A percentile compares a stretch with the other conserved stretches of the same genome.
Conservation (phyloP, 2,888 invertebrate genomes). For the Tortricodes alternella region DNA sequence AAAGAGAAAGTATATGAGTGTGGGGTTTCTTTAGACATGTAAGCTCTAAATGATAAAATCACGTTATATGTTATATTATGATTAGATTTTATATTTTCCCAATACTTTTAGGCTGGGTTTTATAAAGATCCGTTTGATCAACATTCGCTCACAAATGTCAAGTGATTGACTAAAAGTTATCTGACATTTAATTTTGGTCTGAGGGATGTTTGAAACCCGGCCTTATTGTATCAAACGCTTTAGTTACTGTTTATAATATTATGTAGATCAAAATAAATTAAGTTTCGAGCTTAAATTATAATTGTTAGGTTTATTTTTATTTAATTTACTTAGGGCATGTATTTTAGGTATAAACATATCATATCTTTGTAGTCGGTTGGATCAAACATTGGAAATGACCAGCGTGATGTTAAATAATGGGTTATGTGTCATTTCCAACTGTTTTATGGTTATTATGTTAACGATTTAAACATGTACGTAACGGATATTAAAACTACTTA, state of each 20-base stretch:
- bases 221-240: slow-evolving; percentile 26
- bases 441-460: no score
- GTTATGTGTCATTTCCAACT: no score
- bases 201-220: no score
- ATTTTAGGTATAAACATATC: slow-evolving; percentile 24
- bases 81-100: slow-evolving; percentile 11
- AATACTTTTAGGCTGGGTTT: no score
- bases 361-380: not conserved
- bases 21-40: not conserved
- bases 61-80: not conserved
- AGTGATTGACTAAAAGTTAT: no score
- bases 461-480: no score
- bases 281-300: slow-evolving; percentile 31
- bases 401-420: not conserved
- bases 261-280: slow-evolving; percentile 28
- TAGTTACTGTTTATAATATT: slow-evolving; percentile 22
- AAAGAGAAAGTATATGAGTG: not conserved
- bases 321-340: slow-evolving; percentile 20
- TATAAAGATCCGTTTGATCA: no score
- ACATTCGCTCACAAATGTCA: no score
- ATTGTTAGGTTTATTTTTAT: slow-evolving; percentile 26
- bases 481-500: no score
- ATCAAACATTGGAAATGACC: slow-evolving; percentile 5
- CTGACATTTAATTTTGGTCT: no score
- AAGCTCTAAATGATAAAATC: slow-evolving; percentile 1